Percentiles rank a stretch among this genome's conserved stretches.
Conservation (phyloP, 2,888 invertebrate species). For the Tortricodes alternella region DNA sequence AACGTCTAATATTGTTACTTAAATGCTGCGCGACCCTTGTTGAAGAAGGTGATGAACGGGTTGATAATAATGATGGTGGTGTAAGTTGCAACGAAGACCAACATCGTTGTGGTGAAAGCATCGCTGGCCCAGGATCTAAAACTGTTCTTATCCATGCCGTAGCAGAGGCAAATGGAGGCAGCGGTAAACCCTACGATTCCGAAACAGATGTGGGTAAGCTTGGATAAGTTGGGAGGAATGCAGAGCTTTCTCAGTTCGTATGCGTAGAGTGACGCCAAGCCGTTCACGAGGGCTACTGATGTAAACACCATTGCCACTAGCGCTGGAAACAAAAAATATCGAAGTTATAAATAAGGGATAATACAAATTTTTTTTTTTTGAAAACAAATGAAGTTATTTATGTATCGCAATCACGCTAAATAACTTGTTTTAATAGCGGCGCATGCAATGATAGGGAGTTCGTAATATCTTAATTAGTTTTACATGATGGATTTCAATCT, state of each 20-base stretch:
- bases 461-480: not conserved
- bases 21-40: slow-evolving; percentile 35
- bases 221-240: slow-evolving; percentile 45
- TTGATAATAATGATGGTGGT: slow-evolving; percentile 51
- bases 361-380: no score
- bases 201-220: slow-evolving; percentile 52
- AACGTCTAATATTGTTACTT: slow-evolving; percentile 30
- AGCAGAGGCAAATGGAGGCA: slow-evolving; percentile 51
- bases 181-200: slow-evolving; percentile 50
- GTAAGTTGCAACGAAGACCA: slow-evolving; percentile 45
- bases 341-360: no score
- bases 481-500: no score
- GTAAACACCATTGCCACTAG: slow-evolving; percentile 56
- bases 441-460: not conserved
- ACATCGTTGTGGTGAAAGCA: slow-evolving; percentile 43
- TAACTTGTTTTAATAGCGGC: not conserved
- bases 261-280: slow-evolving; percentile 50
- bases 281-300: slow-evolving; percentile 45
- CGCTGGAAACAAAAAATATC: slow-evolving; percentile 41
- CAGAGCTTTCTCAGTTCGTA: slow-evolving; percentile 42
- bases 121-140: slow-evolving; percentile 48
- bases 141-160: slow-evolving; percentile 52
- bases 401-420: not conserved
- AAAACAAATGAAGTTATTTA: no score
- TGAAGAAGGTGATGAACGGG: slow-evolving; percentile 49